phyloP scores from a whole-genome alignment of 2,113 vertebrate genomes.

The Stictonetta naevosa region DNA sequence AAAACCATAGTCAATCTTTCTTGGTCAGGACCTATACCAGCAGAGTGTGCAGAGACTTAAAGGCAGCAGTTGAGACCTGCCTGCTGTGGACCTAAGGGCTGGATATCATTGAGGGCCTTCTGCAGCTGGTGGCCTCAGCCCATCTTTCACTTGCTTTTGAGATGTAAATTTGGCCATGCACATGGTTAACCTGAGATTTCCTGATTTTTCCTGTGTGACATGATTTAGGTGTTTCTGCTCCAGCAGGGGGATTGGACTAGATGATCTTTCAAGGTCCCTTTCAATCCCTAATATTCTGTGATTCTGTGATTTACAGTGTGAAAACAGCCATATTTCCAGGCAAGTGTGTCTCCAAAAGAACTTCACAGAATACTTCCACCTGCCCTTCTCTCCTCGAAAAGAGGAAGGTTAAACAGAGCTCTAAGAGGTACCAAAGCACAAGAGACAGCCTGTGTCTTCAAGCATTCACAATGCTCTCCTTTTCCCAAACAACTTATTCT shows the following conservation, averaged over 20 bases:
- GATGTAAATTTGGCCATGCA: neutral
- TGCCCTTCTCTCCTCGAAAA: neutral
- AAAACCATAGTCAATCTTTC: neutral
- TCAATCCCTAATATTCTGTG: too few relatives aligned
- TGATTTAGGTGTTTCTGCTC: too few relatives aligned
- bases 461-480: neutral
- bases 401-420: neutral
- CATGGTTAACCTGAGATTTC: neutral
- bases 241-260: too few relatives aligned
- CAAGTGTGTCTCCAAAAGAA: neutral
- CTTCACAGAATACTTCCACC: neutral
- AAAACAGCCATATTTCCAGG: neutral
- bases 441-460: neutral
- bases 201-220: too few relatives aligned
- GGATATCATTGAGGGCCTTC: neutral
- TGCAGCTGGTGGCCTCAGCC: neutral
- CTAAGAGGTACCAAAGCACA: neutral
- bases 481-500: neutral
- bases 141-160: neutral
- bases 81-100: neutral
- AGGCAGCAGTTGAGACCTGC: neutral
- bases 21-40: neutral
- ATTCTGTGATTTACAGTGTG: neutral
- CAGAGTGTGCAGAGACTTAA: neutral
- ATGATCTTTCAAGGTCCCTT: too few relatives aligned